These are phyloP conservation scores for Paratilapia polleni DNA, from an alignment of 2,113 vertebrate genomes.

Conservation along the genomic window DNA sequence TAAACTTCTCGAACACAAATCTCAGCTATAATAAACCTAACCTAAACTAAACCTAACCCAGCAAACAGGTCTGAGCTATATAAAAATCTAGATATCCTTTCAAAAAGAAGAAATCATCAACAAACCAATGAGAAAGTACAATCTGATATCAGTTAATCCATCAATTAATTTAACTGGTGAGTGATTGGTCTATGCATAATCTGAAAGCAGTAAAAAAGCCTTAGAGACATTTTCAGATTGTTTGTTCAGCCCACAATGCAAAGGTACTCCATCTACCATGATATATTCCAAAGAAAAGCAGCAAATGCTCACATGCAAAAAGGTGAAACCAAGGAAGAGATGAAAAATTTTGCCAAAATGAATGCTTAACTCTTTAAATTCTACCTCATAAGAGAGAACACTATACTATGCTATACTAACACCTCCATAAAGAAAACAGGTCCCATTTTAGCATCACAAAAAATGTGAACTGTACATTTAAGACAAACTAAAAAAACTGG, in stretches of 20 bases:
- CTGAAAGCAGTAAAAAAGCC: neutral
- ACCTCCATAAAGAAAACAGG: neutral
- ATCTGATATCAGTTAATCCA: neutral
- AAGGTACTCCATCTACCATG: neutral
- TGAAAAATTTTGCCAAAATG: fast-evolving
- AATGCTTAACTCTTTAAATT: neutral
- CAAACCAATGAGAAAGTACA: fast-evolving
- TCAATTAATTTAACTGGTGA: neutral
- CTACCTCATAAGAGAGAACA: neutral
- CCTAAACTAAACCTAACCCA: neutral
- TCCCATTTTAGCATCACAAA: neutral
- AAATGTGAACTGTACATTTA: neutral
- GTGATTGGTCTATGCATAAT: neutral
- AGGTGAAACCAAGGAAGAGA: neutral
- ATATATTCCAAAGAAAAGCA: fast-evolving
- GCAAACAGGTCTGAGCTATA: neutral
- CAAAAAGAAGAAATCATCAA: neutral
- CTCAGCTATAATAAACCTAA: neutral
- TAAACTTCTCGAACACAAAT: neutral
- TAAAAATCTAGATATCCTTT: fast-evolving
- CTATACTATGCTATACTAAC: neutral
- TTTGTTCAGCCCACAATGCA: neutral
- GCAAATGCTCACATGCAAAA: neutral
- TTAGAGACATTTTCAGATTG: neutral
- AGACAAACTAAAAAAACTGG: neutral